A percentile compares a stretch with the other conserved stretches of the same genome.
phyloP scores from a whole-genome alignment of 2,888 invertebrate genomes.

The Autographa gamma region DNA sequence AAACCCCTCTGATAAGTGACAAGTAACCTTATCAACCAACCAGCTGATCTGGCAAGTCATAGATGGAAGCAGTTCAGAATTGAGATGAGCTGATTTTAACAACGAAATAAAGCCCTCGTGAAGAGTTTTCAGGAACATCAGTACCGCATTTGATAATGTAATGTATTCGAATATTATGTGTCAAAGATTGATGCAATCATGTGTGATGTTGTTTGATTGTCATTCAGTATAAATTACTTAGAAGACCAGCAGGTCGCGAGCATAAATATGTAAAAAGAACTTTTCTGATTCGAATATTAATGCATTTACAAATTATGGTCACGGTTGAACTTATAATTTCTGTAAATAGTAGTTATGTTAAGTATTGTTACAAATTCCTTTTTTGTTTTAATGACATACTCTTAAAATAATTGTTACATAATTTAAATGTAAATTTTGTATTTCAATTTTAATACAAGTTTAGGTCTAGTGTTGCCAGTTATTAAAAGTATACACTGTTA shows the following conservation, averaged over 20 bases:
- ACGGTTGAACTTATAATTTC: not conserved
- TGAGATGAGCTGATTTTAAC: not conserved
- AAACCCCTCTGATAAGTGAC: not conserved
- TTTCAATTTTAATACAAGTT: constrained; percentile 26
- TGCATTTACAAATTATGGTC: no score
- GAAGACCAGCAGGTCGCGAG: no score
- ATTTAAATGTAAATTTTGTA: constrained; percentile 12
- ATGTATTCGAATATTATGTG: not conserved
- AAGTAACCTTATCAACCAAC: not conserved
- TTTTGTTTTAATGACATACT: constrained; percentile 13
- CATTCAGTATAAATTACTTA: not conserved
- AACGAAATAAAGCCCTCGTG: not conserved
- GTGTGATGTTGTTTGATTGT: not conserved
- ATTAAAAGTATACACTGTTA: not conserved
- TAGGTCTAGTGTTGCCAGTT: constrained; percentile 21
- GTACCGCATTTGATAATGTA: not conserved
- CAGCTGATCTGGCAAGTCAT: no score
- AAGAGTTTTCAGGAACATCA: not conserved
- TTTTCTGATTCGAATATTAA: no score
- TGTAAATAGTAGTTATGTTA: constrained; percentile 39
- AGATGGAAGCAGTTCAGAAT: not conserved
- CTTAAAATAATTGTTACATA: constrained; percentile 26
- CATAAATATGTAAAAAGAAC: not conserved
- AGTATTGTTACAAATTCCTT: constrained; percentile 21
- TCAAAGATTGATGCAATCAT: not conserved